Base-by-base conservation (phyloP, 2,888 invertebrate genomes). In the Minunthozetes semirufus region DNA sequence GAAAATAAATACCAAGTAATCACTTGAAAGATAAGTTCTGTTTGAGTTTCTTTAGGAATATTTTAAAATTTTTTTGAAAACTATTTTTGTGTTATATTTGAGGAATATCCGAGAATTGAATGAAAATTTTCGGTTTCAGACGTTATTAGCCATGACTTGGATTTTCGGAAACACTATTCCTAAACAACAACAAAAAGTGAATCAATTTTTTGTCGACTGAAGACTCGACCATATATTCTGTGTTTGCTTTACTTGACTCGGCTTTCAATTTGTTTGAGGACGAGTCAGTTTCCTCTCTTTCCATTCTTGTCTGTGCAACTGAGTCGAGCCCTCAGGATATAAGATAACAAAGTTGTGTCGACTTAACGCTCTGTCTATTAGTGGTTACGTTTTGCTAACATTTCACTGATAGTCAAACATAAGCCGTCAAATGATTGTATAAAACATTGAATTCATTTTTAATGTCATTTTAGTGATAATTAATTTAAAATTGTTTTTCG, bases 271-370 rank as follows among this genome's bases (percentile, higher is more conserved):
- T 61, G n/a, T 61, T n/a, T 50, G 50, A 19, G 19, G n/a, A 19
- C 15, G 19, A 59, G 27, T 33, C 38, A 63, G 33, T 63, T 63
- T 33, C 29, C 63, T 63, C 33, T 63, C 25, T 27, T 13, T 61
- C 61, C n/a, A 1, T 61, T 38, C 27, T 63, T 59, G 0, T 59
- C 4, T 59, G 22, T 27, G 15, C 22, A 59, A 59, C 59, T 59
- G 59, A 63, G 33, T 29, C 38, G 19, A 61, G 15, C 33, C 63
- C 63, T 63, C 19, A 63, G 63, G 63, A 63, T 63, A 63, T 29
- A 63, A 63, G 63, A 63, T 63, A 63, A 63, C 63, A 63, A 63
- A 63, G 63, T 63, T 63, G 27, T 63, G 38, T 19, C 17, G 63
- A 17, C 61, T 61, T 63, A 63, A 33, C 17, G n/a, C 19, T 63